Conservation (phyloP, 2,797 vertebrate species). For the Chrysocyon brachyurus region DNA sequence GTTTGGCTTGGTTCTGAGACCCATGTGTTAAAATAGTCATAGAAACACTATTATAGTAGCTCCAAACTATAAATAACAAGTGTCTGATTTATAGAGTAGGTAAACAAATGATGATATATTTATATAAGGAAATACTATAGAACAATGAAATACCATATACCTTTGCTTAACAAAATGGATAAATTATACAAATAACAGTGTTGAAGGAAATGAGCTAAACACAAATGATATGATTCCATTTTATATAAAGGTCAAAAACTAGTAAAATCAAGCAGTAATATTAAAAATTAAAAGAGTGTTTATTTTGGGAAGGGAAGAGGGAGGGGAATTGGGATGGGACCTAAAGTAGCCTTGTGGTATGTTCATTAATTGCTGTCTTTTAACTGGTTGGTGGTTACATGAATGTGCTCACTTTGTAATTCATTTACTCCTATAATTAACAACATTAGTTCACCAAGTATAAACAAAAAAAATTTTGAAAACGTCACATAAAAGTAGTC, state of each 20-base stretch:
- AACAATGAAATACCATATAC: neutral
- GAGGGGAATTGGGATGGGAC: neutral
- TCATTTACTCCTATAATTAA: neutral
- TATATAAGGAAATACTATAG: neutral
- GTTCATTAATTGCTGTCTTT: neutral
- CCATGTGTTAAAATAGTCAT: neutral
- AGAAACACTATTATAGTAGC: neutral
- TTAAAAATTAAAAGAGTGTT: neutral
- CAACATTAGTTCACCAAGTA: neutral
- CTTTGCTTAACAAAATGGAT: neutral
- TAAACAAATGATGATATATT: neutral
- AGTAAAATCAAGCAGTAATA: neutral
- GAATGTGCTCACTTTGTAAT: neutral
- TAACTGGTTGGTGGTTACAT: neutral
- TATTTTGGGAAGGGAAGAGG: neutral
- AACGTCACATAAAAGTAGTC: neutral
- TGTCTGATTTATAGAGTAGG: neutral
- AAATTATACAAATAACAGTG: neutral
- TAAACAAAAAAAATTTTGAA: neutral
- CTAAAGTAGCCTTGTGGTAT: neutral
- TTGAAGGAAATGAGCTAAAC: neutral
- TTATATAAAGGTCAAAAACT: neutral
- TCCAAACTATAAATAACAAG: neutral
- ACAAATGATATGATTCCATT: neutral
- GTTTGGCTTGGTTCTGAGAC: neutral